phyloP scores from a whole-genome alignment of 2,888 invertebrate genomes.

The Lymantria monacha region DNA sequence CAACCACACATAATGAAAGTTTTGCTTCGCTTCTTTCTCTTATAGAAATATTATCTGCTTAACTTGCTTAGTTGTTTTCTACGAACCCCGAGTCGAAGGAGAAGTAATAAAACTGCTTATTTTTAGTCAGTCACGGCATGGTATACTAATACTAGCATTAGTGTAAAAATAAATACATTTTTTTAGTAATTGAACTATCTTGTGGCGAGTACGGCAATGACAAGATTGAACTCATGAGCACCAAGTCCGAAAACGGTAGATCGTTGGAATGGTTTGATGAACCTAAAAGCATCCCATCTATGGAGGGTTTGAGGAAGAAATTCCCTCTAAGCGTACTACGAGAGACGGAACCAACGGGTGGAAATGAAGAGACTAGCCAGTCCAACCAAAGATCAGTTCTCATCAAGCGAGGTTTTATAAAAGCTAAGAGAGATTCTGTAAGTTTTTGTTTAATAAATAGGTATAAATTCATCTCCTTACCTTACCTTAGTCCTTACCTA shows the following conservation, averaged over 20 bases:
- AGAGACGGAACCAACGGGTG: slow-evolving; percentile 60
- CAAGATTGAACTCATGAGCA: slow-evolving; percentile 85
- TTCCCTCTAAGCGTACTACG: slow-evolving; percentile 76
- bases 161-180: not conserved
- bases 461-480: not conserved
- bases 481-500: too few relatives aligned
- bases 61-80: too few relatives aligned
- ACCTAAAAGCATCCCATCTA: slow-evolving; percentile 75
- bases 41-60: too few relatives aligned
- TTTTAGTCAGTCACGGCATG: too few relatives aligned
- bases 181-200: slow-evolving; percentile 94
- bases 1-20: too few relatives aligned
- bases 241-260: slow-evolving; percentile 87
- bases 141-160: too few relatives aligned
- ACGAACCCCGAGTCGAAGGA: too few relatives aligned
- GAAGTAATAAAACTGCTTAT: too few relatives aligned
- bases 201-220: slow-evolving; percentile 95
- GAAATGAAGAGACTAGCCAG: slow-evolving; percentile 86
- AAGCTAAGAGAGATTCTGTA: slow-evolving; percentile 88
- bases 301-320: slow-evolving; percentile 81
- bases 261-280: slow-evolving; percentile 86
- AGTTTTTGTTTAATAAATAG: slow-evolving; percentile 24
- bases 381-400: slow-evolving; percentile 87
- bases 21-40: too few relatives aligned
- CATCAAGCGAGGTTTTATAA: slow-evolving; percentile 87